Evolutionary conservation across 2,113 vertebrate species (phyloP).

Genomic region (Gopherus flavomarginatus): DNA sequence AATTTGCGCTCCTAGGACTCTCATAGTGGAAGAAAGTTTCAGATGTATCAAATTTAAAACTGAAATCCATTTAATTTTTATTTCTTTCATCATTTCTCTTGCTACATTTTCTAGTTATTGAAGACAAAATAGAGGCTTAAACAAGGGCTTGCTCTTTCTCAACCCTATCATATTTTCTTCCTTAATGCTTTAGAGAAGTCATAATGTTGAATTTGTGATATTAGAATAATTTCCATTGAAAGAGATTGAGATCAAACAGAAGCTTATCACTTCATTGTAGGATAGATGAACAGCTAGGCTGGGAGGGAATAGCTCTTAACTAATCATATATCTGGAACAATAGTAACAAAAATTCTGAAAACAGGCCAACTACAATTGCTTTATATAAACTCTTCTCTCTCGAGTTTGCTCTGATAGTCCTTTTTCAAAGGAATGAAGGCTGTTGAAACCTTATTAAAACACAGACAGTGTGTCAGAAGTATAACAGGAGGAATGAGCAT

Average conservation of each 20-base stretch:
- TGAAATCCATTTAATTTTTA: constrained; percentile 5
- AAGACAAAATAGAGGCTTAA: constrained; percentile 5
- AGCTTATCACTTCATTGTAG: neutral
- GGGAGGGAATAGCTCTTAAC: neutral
- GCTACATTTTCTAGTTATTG: neutral
- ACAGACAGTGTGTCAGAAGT: neutral
- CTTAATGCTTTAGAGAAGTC: neutral
- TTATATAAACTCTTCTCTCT: neutral
- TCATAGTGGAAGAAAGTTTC: neutral
- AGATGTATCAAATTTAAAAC: neutral
- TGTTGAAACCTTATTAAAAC: neutral
- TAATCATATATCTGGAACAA: neutral
- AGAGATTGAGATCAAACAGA: neutral
- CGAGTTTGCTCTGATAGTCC: neutral
- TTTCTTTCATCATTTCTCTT: neutral
- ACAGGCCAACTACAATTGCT: neutral
- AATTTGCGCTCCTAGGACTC: neutral
- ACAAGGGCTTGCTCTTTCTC: neutral
- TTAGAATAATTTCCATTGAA: neutral
- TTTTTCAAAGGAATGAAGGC: neutral
- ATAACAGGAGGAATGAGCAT: neutral
- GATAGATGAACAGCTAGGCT: neutral
- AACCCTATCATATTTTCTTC: neutral
- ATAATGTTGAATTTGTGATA: neutral
- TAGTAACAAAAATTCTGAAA: neutral